These are phyloP conservation scores for Pachyramphus minor DNA, from an alignment of 2,113 vertebrate species.

Conservation along the genomic window DNA sequence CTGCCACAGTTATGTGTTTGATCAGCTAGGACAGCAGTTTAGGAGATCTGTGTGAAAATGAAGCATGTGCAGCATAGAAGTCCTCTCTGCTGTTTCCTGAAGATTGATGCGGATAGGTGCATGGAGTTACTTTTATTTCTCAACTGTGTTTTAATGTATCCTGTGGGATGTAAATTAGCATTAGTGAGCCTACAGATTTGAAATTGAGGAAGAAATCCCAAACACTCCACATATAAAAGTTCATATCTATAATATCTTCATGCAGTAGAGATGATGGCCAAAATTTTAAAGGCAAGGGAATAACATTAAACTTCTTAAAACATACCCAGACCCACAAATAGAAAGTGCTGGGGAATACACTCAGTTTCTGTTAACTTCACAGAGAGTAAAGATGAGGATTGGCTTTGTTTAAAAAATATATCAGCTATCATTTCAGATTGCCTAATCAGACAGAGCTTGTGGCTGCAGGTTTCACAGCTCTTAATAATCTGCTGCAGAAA, in stretches of 20 bases:
- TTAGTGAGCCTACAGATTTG: neutral
- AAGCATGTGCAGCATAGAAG: neutral
- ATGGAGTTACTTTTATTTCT: neutral
- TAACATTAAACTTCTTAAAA: neutral
- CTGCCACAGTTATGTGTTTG: neutral
- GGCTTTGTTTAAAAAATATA: neutral
- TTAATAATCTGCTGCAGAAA: neutral
- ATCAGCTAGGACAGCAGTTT: neutral
- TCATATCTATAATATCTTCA: neutral
- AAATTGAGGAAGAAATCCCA: neutral
- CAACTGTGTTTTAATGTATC: neutral
- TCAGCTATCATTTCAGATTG: neutral
- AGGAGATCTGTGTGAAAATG: neutral
- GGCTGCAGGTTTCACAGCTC: neutral
- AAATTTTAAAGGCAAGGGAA: neutral
- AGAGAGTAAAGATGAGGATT: neutral
- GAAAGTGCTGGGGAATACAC: neutral
- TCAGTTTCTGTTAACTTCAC: neutral
- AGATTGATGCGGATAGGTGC: fast-evolving
- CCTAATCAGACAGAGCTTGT: neutral
- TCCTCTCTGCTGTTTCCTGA: neutral
- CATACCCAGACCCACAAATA: neutral
- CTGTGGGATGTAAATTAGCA: neutral
- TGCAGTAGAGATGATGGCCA: neutral
- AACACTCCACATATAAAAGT: neutral